Percentiles rank a stretch among this genome's conserved stretches.
These are phyloP conservation scores for Oostethus manadensis DNA, from an alignment of 2,113 vertebrate species.

Conservation along the genomic window DNA sequence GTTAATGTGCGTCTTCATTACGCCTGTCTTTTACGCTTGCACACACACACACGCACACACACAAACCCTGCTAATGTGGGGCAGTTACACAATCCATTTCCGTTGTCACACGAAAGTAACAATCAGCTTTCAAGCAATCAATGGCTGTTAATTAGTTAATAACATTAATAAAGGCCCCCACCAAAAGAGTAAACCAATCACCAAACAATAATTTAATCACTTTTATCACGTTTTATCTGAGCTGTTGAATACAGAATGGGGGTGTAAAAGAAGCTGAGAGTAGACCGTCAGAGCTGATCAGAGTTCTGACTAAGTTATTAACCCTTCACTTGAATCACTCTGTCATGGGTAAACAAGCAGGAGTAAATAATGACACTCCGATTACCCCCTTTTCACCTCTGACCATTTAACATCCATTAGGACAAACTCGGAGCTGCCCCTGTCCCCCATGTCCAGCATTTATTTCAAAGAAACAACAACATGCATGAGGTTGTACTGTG, in stretches of 20 bases:
- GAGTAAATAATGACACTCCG: constrained; percentile 59
- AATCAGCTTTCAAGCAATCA: background rate
- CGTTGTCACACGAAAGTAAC: background rate
- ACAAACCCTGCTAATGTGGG: background rate
- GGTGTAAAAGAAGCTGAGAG: constrained; percentile 22
- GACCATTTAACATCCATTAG: constrained; percentile 42
- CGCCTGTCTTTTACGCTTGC: background rate
- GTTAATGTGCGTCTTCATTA: background rate
- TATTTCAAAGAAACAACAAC: constrained; percentile 23
- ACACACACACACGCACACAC: background rate
- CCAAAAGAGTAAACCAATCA: background rate
- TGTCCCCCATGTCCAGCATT: constrained; percentile 19
- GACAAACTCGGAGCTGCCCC: constrained; percentile 32
- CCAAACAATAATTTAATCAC: constrained; percentile 9
- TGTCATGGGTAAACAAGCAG: constrained; percentile 52
- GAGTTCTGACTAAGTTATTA: constrained; percentile 66
- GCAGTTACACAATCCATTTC: no score
- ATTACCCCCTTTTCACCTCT: constrained; percentile 42
- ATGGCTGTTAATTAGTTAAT: background rate
- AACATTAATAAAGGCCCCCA: no score
- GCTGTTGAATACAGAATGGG: constrained; percentile 17
- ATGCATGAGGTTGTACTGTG: background rate
- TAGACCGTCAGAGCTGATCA: constrained; percentile 47
- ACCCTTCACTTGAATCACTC: constrained; percentile 58
- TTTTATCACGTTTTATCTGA: constrained; percentile 19